Percentiles rank a stretch among this genome's conserved stretches.
phyloP scores from a whole-genome alignment of 2,113 vertebrate species.

The Pteronura brasiliensis region DNA sequence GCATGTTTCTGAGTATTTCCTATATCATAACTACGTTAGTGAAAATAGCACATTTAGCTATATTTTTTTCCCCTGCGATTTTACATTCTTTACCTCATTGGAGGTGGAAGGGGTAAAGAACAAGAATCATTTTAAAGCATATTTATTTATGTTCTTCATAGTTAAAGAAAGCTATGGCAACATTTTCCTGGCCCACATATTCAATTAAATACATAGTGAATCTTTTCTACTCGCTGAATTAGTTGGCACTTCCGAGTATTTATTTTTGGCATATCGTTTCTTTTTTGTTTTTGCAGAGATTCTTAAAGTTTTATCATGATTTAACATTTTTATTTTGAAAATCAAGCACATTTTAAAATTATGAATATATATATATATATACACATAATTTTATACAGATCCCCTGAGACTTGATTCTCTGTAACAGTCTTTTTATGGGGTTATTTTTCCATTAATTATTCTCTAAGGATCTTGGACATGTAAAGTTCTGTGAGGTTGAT shows the following conservation, averaged over 20 bases:
- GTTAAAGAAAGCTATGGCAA: conserved; percentile 40
- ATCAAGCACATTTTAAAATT: conserved; percentile 33
- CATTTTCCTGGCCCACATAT: background rate
- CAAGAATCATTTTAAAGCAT: conserved; percentile 32
- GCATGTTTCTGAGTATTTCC: conserved; percentile 31
- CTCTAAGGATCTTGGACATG: background rate
- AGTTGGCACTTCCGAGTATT: conserved; percentile 49
- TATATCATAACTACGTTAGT: background rate
- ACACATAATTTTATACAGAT: background rate
- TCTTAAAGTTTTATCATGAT: conserved; percentile 60
- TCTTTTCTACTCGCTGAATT: conserved; percentile 55
- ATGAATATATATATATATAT: background rate
- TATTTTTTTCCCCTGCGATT: conserved; percentile 19
- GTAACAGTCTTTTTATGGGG: background rate
- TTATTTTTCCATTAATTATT: background rate
- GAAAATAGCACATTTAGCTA: conserved; percentile 46
- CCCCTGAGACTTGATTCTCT: background rate
- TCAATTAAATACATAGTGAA: conserved; percentile 30
- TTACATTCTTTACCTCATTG: conserved; percentile 18
- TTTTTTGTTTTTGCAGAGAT: conserved; percentile 33
- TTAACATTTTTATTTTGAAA: conserved; percentile 66
- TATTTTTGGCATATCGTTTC: conserved; percentile 48
- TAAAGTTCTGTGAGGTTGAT: background rate
- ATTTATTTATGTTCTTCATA: conserved; percentile 48
- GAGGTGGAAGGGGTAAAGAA: conserved; percentile 14